Evolutionary conservation across 2,888 invertebrate genomes (phyloP).

Genomic region (Aromia moschata): DNA sequence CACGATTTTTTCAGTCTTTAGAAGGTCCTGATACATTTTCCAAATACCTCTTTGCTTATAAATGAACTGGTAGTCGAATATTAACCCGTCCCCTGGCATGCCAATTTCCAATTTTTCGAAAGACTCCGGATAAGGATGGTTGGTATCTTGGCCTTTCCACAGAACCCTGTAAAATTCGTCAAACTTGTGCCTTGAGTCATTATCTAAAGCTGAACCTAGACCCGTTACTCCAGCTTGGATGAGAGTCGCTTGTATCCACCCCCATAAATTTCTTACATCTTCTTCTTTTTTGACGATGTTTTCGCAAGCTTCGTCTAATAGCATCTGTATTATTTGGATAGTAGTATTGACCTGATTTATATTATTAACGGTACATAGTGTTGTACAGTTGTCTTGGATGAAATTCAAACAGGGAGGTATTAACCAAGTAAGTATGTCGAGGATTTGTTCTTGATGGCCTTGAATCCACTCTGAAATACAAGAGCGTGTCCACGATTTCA

Average conservation of each 20-base stretch:
- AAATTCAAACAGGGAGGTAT: slow-evolving; percentile 67
- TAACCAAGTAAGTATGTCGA: slow-evolving; percentile 66
- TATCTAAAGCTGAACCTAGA: slow-evolving; percentile 72
- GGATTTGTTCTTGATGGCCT: slow-evolving; percentile 49
- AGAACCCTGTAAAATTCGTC: slow-evolving; percentile 59
- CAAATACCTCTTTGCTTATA: slow-evolving; percentile 69
- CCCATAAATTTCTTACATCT: slow-evolving; percentile 62
- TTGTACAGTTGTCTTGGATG: slow-evolving; percentile 63
- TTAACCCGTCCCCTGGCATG: slow-evolving; percentile 67
- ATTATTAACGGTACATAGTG: slow-evolving; percentile 55
- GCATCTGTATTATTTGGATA: slow-evolving; percentile 57
- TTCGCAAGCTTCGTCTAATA: slow-evolving; percentile 54
- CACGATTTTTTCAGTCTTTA: slow-evolving; percentile 62
- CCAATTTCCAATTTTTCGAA: slow-evolving; percentile 67
- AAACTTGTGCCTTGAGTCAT: slow-evolving; percentile 58
- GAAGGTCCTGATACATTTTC: slow-evolving; percentile 68
- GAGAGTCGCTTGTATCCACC: slow-evolving; percentile 66
- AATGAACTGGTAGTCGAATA: slow-evolving; percentile 69
- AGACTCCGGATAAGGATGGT: slow-evolving; percentile 63
- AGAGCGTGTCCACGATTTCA: slow-evolving; percentile 63
- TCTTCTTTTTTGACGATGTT: slow-evolving; percentile 51
- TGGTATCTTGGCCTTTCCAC: slow-evolving; percentile 58
- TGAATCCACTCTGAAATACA: slow-evolving; percentile 47
- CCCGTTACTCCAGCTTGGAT: slow-evolving; percentile 78
- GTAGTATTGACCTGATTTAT: slow-evolving; percentile 58